A percentile compares a stretch with the other conserved stretches of the same genome.
phyloP scores from a whole-genome alignment of 1,140 invertebrate genomes.

The Aphelenchoides avenae region DNA sequence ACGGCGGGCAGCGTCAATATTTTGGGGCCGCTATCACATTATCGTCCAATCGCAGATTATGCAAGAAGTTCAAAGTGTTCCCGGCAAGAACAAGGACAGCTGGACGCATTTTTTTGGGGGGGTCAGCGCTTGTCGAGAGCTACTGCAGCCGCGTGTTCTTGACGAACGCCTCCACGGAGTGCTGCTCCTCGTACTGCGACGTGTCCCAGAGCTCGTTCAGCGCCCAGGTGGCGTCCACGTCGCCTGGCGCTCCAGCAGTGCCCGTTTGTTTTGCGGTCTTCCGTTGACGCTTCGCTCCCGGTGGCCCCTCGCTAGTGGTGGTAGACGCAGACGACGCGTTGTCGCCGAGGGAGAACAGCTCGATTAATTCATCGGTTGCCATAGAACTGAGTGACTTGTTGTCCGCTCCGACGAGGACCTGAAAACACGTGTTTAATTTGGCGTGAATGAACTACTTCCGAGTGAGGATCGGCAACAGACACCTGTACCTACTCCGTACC shows the following conservation, averaged over 20 bases:
- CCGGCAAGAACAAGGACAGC: too few relatives aligned
- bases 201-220: slow-evolving; percentile 48
- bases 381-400: slow-evolving; percentile 54
- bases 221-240: slow-evolving; percentile 33
- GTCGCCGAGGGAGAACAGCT: slow-evolving; percentile 47
- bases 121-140: too few relatives aligned
- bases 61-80: too few relatives aligned
- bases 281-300: slow-evolving; percentile 4
- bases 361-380: slow-evolving; percentile 54
- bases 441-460: too few relatives aligned
- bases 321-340: slow-evolving; percentile 5
- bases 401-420: slow-evolving; percentile 56
- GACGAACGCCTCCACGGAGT: slow-evolving; percentile 36
- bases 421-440: too few relatives aligned
- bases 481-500: too few relatives aligned
- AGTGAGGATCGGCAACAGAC: too few relatives aligned
- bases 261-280: slow-evolving; percentile 12
- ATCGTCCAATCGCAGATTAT: too few relatives aligned
- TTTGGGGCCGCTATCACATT: too few relatives aligned
- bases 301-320: slow-evolving; percentile 1
- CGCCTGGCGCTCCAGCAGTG: background rate
- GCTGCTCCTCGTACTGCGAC: slow-evolving; percentile 47
- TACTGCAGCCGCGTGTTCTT: slow-evolving; percentile 27
- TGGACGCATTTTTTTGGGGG: too few relatives aligned
- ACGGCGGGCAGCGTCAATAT: too few relatives aligned